phyloP scores from a whole-genome alignment of 37 sponge, comb jelly and placozoan species.

The Chondrilla cf. caribensis region DNA sequence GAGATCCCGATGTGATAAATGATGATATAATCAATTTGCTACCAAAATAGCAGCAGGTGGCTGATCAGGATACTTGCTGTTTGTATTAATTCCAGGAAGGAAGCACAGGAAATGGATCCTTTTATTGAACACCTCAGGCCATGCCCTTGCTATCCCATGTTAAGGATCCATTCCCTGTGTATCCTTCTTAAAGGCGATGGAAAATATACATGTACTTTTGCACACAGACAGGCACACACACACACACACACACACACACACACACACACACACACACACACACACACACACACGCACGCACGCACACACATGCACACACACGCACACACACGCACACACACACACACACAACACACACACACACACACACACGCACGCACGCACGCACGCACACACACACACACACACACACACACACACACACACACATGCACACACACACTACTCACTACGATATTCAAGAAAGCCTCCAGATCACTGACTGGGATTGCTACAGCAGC shows the following conservation, averaged over 20 bases:
- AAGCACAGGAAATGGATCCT: too few species aligned
- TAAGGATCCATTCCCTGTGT: too few species aligned
- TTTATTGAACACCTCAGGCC: too few species aligned
- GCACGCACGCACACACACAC: conserved; percentile 12
- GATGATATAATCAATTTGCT: too few species aligned
- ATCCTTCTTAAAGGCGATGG: too few species aligned
- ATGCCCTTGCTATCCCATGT: too few species aligned
- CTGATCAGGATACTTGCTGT: too few species aligned
- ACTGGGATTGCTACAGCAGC: conserved; percentile 41
- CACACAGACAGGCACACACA: conserved; percentile 3
- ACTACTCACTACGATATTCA: conserved; percentile 51
- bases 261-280: conserved; percentile 26
- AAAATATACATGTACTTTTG: background rate
- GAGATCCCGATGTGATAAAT: too few species aligned
- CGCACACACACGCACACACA: background rate
- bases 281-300: conserved; percentile 10
- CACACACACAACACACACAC: conserved; percentile 5
- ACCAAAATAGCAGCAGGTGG: too few species aligned
- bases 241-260: conserved; percentile 20
- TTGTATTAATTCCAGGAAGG: too few species aligned
- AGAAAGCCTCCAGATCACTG: conserved; percentile 47
- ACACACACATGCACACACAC: conserved; percentile 1
- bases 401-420: conserved; percentile 12
- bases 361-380: background rate
- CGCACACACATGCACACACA: background rate